Evolutionary conservation across 1,140 invertebrate genomes (phyloP), one percentile per base, ranked within the genome.

Genomic region (Drosophila lacteicornis): DNA sequence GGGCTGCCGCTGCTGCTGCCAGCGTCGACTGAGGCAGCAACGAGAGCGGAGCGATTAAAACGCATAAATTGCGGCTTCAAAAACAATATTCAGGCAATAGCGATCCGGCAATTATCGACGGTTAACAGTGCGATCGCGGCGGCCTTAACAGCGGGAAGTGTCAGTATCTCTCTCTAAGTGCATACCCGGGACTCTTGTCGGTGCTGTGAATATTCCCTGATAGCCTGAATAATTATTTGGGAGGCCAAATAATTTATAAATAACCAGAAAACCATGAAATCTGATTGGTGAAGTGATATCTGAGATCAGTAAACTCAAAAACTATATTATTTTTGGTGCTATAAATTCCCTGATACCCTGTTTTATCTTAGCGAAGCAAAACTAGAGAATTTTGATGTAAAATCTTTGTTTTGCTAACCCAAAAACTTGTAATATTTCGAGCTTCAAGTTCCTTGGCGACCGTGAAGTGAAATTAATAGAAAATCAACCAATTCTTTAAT

Each of bases 31-130:
- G 50, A 47, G 51, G 61, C 61, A 57, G 62, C 30, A n/a, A 38
- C 8, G 47, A 50, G 65, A 50, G 57, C 60, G 46, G 57, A 63
- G 63, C 65, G 82, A 84, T 84, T 84, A 84, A 85, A 81, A 76
- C 68, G 61, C 50, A 74, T 74, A 78, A 77, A 80, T 84, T 62
- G 60, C 69, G 74, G 76, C 62, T 80, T 77, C 77, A 67, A 80
- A 84, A 65, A 84, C 82, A 80, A 84, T 81, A 70, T 75, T 78
- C 78, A 42, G 67, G 67, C 66, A 73, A 71, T 22, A 73, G 69
- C 69, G 42, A 73, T 59, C 53, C 53, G 73, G 56, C 82, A 81
- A 85, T 85, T 85, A 85, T 85, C 82, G 83, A 57, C 81, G 81
- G 59, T 59, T 67, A 83, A 61, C 62, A 51, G 60, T 66, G 15